Evolutionary conservation across 1,140 invertebrate species (phyloP).

Genomic region (Argopecten irradians): DNA sequence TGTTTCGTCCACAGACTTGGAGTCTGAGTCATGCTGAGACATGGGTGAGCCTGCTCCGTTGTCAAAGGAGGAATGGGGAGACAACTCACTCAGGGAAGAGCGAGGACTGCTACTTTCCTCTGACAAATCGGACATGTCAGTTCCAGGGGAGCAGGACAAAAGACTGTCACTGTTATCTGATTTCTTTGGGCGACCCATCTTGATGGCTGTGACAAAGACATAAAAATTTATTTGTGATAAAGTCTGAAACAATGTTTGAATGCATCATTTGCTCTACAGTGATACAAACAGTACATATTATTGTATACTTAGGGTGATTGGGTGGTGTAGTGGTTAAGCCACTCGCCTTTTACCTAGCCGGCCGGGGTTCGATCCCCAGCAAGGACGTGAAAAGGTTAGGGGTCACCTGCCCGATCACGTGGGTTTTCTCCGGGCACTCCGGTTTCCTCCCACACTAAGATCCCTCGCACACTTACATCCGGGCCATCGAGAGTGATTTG

Average conservation of each 20-base stretch:
- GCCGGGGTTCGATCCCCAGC: too few relatives aligned
- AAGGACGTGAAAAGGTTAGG: too few relatives aligned
- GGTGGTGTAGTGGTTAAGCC: too few relatives aligned
- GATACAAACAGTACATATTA: too few relatives aligned
- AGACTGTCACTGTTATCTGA: constrained; percentile 47
- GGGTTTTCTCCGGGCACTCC: too few relatives aligned
- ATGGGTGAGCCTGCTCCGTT: constrained; percentile 40
- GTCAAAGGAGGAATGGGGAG: constrained; percentile 10
- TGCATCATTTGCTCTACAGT: too few relatives aligned
- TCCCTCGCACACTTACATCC: too few relatives aligned
- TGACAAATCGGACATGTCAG: background rate
- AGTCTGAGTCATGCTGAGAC: constrained; percentile 38
- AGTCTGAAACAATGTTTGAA: background rate
- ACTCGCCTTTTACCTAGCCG: too few relatives aligned
- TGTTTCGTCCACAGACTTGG: constrained; percentile 42
- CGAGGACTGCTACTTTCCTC: background rate
- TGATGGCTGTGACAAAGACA: constrained; percentile 57
- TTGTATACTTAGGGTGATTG: too few relatives aligned
- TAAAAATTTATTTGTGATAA: background rate
- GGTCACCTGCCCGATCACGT: too few relatives aligned
- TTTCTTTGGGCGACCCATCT: constrained; percentile 68
- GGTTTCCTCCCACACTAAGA: too few relatives aligned
- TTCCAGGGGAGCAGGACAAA: constrained; percentile 8
- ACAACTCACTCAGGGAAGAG: constrained; percentile 25
- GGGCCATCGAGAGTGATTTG: too few relatives aligned